Evolutionary conservation across 1,140 invertebrate genomes (phyloP).

Genomic region (Gryllus bimaculatus): DNA sequence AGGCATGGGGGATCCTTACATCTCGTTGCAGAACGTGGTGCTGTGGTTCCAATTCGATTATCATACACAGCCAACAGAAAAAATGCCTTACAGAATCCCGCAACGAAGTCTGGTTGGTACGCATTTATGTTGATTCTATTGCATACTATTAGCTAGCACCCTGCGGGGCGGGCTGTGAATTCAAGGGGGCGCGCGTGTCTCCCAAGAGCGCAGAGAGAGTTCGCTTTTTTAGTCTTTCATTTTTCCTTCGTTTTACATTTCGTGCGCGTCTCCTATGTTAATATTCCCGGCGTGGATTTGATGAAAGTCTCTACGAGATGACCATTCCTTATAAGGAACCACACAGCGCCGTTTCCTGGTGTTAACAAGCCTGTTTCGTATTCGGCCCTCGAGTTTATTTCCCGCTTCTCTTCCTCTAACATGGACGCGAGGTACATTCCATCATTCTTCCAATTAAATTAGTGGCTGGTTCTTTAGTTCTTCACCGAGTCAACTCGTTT

Average conservation of each 20-base stretch:
- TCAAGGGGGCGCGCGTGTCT: background rate
- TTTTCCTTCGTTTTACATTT: background rate
- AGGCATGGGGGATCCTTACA: background rate
- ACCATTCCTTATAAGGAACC: background rate
- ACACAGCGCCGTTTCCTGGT: background rate
- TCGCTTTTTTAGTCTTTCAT: background rate
- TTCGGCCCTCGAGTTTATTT: too few species aligned
- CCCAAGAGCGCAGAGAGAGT: background rate
- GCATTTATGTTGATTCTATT: conserved; percentile 5
- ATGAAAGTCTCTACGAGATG: background rate
- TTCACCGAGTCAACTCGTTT: background rate
- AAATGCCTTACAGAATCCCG: background rate
- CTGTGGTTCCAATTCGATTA: background rate
- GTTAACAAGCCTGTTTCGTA: background rate
- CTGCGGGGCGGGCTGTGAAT: background rate
- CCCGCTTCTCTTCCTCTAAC: too few species aligned
- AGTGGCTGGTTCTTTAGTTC: background rate
- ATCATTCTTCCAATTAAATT: background rate
- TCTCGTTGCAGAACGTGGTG: background rate
- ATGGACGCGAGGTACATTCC: background rate
- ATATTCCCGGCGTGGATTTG: background rate
- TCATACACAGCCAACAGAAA: background rate
- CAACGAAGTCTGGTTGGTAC: background rate
- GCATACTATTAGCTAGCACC: background rate
- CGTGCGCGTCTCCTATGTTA: background rate